Conservation (phyloP, 2,888 invertebrate genomes). For the Branchipolynoe longqiensis region DNA sequence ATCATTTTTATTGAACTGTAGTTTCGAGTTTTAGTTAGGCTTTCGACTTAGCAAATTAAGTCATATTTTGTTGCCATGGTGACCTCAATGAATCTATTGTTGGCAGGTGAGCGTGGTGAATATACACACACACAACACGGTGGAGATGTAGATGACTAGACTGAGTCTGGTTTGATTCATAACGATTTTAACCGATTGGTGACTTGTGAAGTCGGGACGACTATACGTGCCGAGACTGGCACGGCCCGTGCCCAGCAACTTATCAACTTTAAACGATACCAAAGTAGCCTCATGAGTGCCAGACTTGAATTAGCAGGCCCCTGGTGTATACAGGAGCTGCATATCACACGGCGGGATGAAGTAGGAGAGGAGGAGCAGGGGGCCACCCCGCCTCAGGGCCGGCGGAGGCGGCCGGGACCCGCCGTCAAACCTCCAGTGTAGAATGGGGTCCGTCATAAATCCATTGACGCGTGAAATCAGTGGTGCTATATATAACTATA, state of each 20-base stretch:
- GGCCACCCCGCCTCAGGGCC: neutral
- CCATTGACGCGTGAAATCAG: conserved; percentile 52
- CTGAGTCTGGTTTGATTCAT: conserved; percentile 19
- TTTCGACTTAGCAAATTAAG: conserved; percentile 48
- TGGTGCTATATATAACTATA: conserved; percentile 46
- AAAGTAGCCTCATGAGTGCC: conserved; percentile 49
- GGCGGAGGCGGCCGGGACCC: neutral
- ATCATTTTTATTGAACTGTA: conserved; percentile 27
- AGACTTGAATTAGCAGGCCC: conserved; percentile 44
- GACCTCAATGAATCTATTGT: conserved; percentile 55
- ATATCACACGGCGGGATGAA: conserved; percentile 46
- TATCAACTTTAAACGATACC: conserved; percentile 44
- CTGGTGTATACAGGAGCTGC: conserved; percentile 38
- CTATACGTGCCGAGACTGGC: too few relatives aligned
- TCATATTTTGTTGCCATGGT: conserved; percentile 55
- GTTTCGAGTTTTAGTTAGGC: conserved; percentile 1
- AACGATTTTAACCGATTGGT: neutral
- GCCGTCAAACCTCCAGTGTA: neutral
- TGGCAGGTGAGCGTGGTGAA: conserved; percentile 36
- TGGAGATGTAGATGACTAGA: conserved; percentile 43
- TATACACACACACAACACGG: conserved; percentile 33
- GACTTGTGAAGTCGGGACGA: too few relatives aligned
- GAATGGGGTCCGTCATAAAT: conserved; percentile 26
- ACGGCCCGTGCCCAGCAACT: conserved; percentile 4
- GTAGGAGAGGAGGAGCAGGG: too few relatives aligned